phyloP scores from a whole-genome alignment of 2,888 invertebrate genomes.

The Mesochorus sp. region DNA sequence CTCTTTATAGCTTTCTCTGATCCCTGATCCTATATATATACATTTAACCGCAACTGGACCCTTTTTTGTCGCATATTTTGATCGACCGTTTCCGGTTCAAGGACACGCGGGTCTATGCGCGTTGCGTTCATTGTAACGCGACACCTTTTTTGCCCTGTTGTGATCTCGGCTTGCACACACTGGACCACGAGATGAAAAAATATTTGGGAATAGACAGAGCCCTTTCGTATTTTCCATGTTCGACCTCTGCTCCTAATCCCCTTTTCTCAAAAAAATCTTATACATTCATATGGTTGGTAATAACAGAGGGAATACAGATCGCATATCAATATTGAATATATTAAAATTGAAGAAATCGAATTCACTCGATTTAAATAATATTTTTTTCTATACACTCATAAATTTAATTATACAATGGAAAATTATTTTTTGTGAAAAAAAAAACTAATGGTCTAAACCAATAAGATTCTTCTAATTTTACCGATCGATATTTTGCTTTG shows the following conservation, averaged over 20 bases:
- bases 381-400: too few relatives aligned
- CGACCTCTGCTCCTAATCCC: constrained; percentile 19
- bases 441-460: too few relatives aligned
- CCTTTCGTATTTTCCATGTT: constrained; percentile 1
- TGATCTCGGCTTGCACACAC: neutral
- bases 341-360: too few relatives aligned
- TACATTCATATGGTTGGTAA: too few relatives aligned
- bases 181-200: neutral
- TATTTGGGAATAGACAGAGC: neutral
- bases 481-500: too few relatives aligned
- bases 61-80: constrained; percentile 51
- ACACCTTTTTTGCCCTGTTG: constrained; percentile 48
- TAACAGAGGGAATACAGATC: too few relatives aligned
- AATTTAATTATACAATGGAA: too few relatives aligned
- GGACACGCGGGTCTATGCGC: neutral
- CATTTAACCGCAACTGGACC: constrained; percentile 30
- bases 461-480: too few relatives aligned
- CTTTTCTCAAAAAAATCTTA: neutral
- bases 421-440: too few relatives aligned
- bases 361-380: too few relatives aligned
- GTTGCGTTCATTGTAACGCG: constrained; percentile 33
- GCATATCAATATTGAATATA: too few relatives aligned
- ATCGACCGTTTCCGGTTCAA: constrained; percentile 61
- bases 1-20: neutral
- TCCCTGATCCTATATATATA: constrained; percentile 15